Percentiles rank a stretch among this genome's conserved stretches.
Evolutionary conservation across 92 coral and sea anemone species (phyloP).

Genomic region (Epizoanthus rinbou): DNA sequence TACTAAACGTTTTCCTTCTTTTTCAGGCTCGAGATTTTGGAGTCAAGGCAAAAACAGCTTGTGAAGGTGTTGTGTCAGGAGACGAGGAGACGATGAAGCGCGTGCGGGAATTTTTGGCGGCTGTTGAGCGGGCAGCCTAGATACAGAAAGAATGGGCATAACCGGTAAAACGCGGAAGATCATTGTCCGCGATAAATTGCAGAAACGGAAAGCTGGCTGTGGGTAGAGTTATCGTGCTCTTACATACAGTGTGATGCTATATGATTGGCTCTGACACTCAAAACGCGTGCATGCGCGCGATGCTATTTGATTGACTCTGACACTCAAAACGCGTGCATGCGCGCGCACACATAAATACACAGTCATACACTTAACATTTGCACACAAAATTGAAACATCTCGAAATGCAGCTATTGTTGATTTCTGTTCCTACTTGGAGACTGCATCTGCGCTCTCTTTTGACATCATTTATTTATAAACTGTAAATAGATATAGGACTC

Average conservation of each 20-base stretch:
- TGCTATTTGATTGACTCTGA: no score
- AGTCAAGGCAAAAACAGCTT: slow-evolving; percentile 81
- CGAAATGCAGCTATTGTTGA: neutral
- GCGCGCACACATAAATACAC: neutral
- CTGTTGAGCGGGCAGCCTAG: slow-evolving; percentile 64
- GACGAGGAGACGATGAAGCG: slow-evolving; percentile 73
- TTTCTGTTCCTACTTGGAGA: neutral
- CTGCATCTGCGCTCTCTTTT: neutral
- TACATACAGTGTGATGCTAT: no score
- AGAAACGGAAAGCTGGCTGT: neutral
- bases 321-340: no score
- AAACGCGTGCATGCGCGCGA: no score
- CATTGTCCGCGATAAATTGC: neutral
- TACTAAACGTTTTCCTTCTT: neutral
- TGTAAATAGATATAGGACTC: neutral
- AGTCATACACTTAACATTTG: neutral
- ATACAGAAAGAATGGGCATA: neutral
- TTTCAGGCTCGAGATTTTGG: slow-evolving; percentile 86
- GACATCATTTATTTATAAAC: no score
- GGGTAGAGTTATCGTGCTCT: no score
- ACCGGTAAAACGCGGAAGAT: neutral
- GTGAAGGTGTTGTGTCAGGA: slow-evolving; percentile 85
- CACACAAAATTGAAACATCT: neutral
- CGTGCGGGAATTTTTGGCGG: slow-evolving; percentile 64
- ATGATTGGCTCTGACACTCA: no score